Conservation (phyloP, 2,113 vertebrate species). For the Dendropsophus ebraccatus region DNA sequence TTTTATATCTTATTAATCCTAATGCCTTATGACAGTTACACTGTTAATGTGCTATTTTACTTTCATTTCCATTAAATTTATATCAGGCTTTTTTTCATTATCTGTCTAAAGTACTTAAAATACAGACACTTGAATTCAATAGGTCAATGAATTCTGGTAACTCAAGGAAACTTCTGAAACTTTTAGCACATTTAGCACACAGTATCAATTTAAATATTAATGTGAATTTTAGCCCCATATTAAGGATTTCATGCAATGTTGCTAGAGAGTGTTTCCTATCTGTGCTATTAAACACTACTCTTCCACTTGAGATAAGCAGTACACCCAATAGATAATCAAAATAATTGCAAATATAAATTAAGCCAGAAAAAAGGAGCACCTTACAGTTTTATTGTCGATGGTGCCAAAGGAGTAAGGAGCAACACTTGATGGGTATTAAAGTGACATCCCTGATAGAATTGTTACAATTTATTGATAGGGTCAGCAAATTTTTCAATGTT, state of each 20-base stretch:
- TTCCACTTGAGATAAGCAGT: not conserved
- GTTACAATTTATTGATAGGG: not conserved
- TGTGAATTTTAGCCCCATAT: not conserved
- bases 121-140: constrained; percentile 30
- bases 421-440: not conserved
- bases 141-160: constrained; percentile 39
- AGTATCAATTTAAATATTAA: constrained; percentile 1
- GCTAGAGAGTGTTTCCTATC: not conserved
- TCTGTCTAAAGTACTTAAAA: constrained; percentile 46
- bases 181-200: not conserved
- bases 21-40: constrained; percentile 56
- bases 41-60: constrained; percentile 53
- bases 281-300: not conserved
- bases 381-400: not conserved
- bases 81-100: constrained; percentile 32
- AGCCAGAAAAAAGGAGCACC: not conserved
- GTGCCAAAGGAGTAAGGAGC: not conserved
- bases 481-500: not conserved
- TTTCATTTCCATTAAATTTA: constrained; percentile 54
- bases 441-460: not conserved
- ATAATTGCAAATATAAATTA: not conserved
- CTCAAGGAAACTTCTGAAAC: not conserved
- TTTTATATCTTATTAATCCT: constrained; percentile 57
- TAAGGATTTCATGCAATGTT: not conserved
- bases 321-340: not conserved